Evolutionary conservation across 2,113 vertebrate species (phyloP).

Genomic region (Scomber colias): DNA sequence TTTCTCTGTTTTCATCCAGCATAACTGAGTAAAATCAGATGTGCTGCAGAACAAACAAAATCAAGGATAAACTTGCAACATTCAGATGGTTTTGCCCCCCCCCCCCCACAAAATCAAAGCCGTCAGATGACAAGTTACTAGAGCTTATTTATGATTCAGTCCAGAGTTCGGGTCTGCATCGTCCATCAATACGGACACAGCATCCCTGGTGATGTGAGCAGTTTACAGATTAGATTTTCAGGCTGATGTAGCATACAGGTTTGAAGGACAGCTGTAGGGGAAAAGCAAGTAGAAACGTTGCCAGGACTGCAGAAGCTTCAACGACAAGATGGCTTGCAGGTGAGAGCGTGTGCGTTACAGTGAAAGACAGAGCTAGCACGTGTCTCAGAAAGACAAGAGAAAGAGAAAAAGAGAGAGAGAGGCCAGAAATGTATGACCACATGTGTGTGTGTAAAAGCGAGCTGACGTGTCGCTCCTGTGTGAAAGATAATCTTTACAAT

Average conservation of each 20-base stretch:
- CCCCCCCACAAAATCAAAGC: not conserved
- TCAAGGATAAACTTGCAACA: no score
- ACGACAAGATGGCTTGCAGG: not conserved
- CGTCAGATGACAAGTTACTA: not conserved
- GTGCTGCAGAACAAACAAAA: not conserved
- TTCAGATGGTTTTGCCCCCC: no score
- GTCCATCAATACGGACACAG: not conserved
- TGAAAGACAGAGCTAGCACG: not conserved
- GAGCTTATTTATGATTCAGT: constrained; percentile 2
- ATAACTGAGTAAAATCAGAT: not conserved
- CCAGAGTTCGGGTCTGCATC: not conserved
- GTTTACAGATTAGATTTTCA: constrained; percentile 19
- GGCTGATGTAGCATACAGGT: not conserved
- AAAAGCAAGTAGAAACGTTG: not conserved
- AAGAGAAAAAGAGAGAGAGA: not conserved
- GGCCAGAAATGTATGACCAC: not conserved
- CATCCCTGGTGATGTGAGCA: constrained; percentile 3
- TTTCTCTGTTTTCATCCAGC: not conserved
- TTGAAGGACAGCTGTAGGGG: constrained; percentile 17
- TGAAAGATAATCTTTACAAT: not conserved
- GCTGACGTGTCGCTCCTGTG: not conserved
- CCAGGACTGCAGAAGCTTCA: not conserved
- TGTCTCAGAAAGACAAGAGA: not conserved
- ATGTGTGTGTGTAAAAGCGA: not conserved
- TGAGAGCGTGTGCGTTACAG: not conserved